A percentile compares a stretch with the other conserved stretches of the same genome.
Evolutionary conservation across 2,113 vertebrate species (phyloP).

Genomic region (western clawed frog (Xenopus tropicalis)): UCB_Xtro_10.0 CM004451.2:28052001-28052500

Average conservation of each 20-base stretch:
- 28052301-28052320: not conserved
- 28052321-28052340: not conserved
- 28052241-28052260: not conserved
- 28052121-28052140: not conserved
- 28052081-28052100: not conserved
- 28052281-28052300: not conserved
- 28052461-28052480: slow-evolving; percentile 13
- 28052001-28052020: slow-evolving; percentile 5
- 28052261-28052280: slow-evolving; percentile 2
- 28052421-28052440: not conserved
- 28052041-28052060: not conserved
- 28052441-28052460: slow-evolving; percentile 6
- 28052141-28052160: not conserved
- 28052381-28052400: not conserved
- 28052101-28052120: not conserved
- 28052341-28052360: not conserved
- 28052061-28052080: not conserved
- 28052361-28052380: not conserved
- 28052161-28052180: no score
- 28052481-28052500: no score
- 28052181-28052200: no score
- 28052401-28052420: not conserved
- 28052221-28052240: not conserved
- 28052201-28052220: not conserved
- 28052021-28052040: not conserved